phyloP scores from a whole-genome alignment of 2,888 invertebrate genomes.

The Tigriopus californicus region DNA sequence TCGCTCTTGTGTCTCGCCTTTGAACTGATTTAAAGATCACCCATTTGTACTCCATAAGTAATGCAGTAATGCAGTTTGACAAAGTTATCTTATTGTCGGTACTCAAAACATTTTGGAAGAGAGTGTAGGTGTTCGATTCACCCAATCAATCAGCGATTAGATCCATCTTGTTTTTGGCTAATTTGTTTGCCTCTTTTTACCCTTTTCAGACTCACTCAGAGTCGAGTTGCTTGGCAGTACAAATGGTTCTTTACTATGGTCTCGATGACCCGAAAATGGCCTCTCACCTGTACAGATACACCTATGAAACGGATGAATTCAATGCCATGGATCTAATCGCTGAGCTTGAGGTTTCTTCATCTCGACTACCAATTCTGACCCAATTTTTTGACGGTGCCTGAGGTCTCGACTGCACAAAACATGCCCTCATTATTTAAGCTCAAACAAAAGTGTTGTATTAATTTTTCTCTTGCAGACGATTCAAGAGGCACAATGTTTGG shows the following conservation, averaged over 20 bases:
- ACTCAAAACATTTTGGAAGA: too few species aligned
- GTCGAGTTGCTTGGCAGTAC: not conserved
- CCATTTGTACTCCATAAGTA: too few species aligned
- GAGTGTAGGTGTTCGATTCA: too few species aligned
- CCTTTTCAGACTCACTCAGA: slow-evolving; percentile 2
- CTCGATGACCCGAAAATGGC: not conserved
- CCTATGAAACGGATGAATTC: not conserved
- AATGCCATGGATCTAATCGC: slow-evolving; percentile 11
- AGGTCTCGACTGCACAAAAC: not conserved
- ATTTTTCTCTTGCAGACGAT: slow-evolving; percentile 30
- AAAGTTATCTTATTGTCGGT: too few species aligned
- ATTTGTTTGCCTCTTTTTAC: too few species aligned
- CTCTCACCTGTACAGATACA: not conserved
- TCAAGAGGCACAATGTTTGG: slow-evolving; percentile 64
- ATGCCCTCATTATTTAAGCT: not conserved
- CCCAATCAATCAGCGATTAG: too few species aligned
- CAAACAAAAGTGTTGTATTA: not conserved
- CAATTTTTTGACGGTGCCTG: not conserved
- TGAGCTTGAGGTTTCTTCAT: not conserved
- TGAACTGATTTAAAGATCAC: too few species aligned
- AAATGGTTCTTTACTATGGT: not conserved
- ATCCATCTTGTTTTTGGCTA: too few species aligned
- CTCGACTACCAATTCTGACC: slow-evolving; percentile 1
- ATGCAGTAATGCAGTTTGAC: too few species aligned
- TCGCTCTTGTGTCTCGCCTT: too few species aligned